Evolutionary conservation across 2,888 invertebrate species (phyloP).

Genomic region (Nomada fucata): DNA sequence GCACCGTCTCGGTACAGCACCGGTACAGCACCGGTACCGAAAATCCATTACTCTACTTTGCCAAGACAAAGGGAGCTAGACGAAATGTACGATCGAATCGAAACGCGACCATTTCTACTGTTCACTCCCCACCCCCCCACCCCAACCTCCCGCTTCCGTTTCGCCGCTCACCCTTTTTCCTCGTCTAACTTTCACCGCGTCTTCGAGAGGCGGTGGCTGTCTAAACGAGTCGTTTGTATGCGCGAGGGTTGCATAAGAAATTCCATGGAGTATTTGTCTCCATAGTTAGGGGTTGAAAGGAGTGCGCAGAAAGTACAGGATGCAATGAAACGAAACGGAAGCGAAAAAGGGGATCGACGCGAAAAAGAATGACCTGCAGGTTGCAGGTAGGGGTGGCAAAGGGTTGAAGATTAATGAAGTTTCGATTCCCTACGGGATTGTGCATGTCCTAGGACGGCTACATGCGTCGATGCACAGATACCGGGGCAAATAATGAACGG

Average conservation of each 20-base stretch:
- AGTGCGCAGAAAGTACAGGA: not conserved
- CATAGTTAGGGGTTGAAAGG: conserved; percentile 57
- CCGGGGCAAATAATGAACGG: conserved; percentile 36
- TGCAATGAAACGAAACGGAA: not conserved
- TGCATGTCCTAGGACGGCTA: not conserved
- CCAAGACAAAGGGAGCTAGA: conserved; percentile 30
- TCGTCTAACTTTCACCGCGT: conserved; percentile 8
- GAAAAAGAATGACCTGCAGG: conserved; percentile 39
- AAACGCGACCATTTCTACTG: conserved; percentile 14
- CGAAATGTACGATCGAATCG: conserved; percentile 30
- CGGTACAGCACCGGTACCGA: not conserved
- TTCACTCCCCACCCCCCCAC: not conserved
- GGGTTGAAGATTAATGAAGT: conserved; percentile 70
- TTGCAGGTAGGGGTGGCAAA: conserved; percentile 11
- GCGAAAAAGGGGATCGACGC: conserved; percentile 31
- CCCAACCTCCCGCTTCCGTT: not conserved
- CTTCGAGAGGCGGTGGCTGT: conserved; percentile 42
- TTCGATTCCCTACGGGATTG: conserved; percentile 53
- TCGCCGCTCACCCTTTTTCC: no score
- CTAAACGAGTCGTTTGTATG: conserved; percentile 80
- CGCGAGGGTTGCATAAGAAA: conserved; percentile 76
- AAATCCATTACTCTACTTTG: conserved; percentile 48
- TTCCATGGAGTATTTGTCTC: conserved; percentile 78
- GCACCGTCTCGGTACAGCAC: not conserved
- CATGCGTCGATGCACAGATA: conserved; percentile 18